Percentiles rank a stretch among this genome's conserved stretches.
Conservation (phyloP, 2,888 invertebrate genomes). For the Cephus sareptanus region DNA sequence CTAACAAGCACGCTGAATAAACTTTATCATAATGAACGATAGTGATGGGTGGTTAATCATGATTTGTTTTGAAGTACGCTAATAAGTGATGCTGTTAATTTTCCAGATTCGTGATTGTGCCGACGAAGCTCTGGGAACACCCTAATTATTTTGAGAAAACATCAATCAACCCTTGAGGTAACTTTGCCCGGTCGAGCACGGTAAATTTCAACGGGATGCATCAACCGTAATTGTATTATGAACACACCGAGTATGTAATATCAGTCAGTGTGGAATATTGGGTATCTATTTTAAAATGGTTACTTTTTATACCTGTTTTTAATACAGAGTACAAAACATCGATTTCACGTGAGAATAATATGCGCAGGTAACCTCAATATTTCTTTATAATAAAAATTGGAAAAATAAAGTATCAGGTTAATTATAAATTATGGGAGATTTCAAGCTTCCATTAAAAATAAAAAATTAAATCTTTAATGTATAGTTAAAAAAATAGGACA, state of each 20-base stretch:
- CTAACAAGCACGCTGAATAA: not conserved
- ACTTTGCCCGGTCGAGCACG: not conserved
- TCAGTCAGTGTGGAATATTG: not conserved
- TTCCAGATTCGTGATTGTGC: not conserved
- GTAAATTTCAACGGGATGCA: not conserved
- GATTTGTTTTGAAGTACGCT: not conserved
- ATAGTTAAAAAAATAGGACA: not conserved
- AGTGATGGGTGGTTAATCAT: not conserved
- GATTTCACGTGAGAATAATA: not conserved
- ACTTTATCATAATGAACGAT: not conserved
- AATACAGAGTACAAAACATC: not conserved
- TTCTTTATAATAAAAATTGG: not conserved
- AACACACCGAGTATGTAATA: not conserved
- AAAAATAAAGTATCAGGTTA: not conserved
- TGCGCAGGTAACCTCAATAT: too few species aligned
- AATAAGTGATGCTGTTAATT: not conserved
- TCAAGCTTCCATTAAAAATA: not conserved
- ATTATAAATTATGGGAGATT: not conserved
- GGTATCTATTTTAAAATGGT: not conserved
- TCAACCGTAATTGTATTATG: not conserved
- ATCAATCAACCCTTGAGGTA: not conserved
- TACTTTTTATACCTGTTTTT: not conserved
- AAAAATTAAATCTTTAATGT: not conserved
- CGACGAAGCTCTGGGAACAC: not conserved
- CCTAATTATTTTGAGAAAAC: not conserved